Conservation (phyloP, 2,888 invertebrate genomes). For the Emmelina monodactyla region DNA sequence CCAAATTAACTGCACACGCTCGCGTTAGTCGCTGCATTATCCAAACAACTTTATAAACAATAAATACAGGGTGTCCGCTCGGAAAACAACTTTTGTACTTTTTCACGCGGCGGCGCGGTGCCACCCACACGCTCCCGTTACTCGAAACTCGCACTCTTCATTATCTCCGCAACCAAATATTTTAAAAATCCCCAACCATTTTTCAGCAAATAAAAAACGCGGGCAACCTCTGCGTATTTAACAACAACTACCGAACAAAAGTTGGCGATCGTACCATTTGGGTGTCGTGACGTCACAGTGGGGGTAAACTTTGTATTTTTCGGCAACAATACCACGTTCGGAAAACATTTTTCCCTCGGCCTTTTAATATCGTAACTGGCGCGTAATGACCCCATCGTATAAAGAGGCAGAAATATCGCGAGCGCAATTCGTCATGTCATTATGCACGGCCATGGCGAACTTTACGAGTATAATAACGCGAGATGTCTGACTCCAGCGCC, state of each 20-base stretch:
- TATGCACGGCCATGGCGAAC: constrained; percentile 64
- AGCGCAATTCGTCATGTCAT: constrained; percentile 64
- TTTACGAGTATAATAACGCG: constrained; percentile 64
- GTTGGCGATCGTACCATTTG: not conserved
- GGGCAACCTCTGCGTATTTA: constrained; percentile 28
- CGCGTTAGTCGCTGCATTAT: too few relatives aligned
- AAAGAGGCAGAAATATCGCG: constrained; percentile 61
- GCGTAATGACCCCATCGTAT: constrained; percentile 54
- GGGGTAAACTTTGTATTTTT: not conserved
- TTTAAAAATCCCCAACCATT: constrained; percentile 39
- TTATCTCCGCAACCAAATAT: constrained; percentile 54
- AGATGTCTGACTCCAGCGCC: constrained; percentile 59
- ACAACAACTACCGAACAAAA: constrained; percentile 12
- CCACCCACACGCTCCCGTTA: constrained; percentile 56
- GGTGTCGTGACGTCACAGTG: not conserved
- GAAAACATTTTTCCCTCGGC: constrained; percentile 26
- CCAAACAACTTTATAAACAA: too few relatives aligned
- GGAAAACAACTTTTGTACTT: constrained; percentile 49
- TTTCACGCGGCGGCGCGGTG: constrained; percentile 43
- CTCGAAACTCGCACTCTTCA: constrained; percentile 54
- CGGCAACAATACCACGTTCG: constrained; percentile 22
- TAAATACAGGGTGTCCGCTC: too few relatives aligned
- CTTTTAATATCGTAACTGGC: constrained; percentile 35
- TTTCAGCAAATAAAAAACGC: constrained; percentile 34
- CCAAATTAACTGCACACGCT: too few relatives aligned